Conservation (phyloP, 2,113 vertebrate genomes). For the Leptobrachium ailaonicum region DNA sequence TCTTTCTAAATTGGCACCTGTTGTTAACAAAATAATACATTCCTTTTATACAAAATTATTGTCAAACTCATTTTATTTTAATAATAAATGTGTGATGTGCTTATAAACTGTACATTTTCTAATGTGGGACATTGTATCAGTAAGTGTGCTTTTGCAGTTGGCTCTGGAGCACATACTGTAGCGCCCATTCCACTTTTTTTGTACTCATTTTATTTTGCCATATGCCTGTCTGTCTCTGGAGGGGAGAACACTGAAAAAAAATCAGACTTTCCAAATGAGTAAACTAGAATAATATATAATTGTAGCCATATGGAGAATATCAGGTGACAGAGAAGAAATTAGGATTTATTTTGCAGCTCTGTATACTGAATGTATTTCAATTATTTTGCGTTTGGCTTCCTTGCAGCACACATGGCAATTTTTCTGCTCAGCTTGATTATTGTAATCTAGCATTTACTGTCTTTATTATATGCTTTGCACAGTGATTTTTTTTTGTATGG, state of each 20-base stretch:
- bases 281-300: conserved; percentile 40
- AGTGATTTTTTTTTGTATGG: conserved; percentile 14
- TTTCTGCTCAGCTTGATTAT: conserved; percentile 30
- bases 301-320: conserved; percentile 41
- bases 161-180: no score
- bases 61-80: no score
- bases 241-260: conserved; percentile 29
- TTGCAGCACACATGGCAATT: conserved; percentile 20
- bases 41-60: no score
- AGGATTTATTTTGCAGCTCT: conserved; percentile 33
- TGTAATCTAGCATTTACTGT: conserved; percentile 8
- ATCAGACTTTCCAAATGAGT: conserved; percentile 33
- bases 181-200: no score
- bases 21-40: no score
- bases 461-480: conserved; percentile 31
- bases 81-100: no score
- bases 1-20: no score
- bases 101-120: no score
- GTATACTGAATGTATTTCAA: conserved; percentile 26
- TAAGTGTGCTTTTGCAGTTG: no score
- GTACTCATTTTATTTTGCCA: conserved; percentile 30
- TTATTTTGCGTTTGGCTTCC: conserved; percentile 31
- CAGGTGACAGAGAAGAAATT: conserved; percentile 44
- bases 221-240: conserved; percentile 38
- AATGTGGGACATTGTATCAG: no score